Percentiles rank a stretch among this genome's conserved stretches.
phyloP scores from a whole-genome alignment of 37 sponge, comb jelly and placozoan genomes.

The Oscarella lobularis region DNA sequence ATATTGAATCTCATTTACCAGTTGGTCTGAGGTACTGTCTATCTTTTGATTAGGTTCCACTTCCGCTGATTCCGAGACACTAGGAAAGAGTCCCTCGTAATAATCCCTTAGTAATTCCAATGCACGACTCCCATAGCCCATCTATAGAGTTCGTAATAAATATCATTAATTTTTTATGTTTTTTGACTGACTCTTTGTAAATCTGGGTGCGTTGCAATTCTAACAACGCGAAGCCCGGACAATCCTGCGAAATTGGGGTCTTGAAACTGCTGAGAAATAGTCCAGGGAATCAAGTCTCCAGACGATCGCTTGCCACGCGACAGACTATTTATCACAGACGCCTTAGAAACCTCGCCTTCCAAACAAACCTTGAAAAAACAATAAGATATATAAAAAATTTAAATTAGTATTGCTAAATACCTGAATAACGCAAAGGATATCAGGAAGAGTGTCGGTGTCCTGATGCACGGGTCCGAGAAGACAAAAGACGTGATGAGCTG shows the following conservation, averaged over 20 bases:
- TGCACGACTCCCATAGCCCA: constrained; percentile 91
- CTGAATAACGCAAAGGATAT: constrained; percentile 90
- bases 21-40: too few relatives aligned
- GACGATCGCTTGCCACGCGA: constrained; percentile 65
- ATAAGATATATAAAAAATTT: not conserved
- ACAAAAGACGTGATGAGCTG: constrained; percentile 92
- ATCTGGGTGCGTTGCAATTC: constrained; percentile 96
- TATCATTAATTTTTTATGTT: not conserved
- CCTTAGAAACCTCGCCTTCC: constrained; percentile 69
- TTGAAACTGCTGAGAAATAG: constrained; percentile 89
- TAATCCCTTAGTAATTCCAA: constrained; percentile 58
- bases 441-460: constrained; percentile 55
- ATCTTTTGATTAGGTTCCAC: too few relatives aligned
- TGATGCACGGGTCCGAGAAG: constrained; percentile 63
- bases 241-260: constrained; percentile 73
- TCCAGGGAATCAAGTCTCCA: constrained; percentile 99
- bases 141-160: constrained; percentile 24
- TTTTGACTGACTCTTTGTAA: constrained; percentile 24
- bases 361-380: constrained; percentile 61
- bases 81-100: constrained; percentile 51
- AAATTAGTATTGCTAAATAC: constrained; percentile 8
- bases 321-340: constrained; percentile 46
- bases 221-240: constrained; percentile 82
- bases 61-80: constrained; percentile 14
- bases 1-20: too few relatives aligned